These are phyloP conservation scores for Amazona ochrocephala DNA, from an alignment of 2,797 vertebrate species.

Conservation along the genomic window DNA sequence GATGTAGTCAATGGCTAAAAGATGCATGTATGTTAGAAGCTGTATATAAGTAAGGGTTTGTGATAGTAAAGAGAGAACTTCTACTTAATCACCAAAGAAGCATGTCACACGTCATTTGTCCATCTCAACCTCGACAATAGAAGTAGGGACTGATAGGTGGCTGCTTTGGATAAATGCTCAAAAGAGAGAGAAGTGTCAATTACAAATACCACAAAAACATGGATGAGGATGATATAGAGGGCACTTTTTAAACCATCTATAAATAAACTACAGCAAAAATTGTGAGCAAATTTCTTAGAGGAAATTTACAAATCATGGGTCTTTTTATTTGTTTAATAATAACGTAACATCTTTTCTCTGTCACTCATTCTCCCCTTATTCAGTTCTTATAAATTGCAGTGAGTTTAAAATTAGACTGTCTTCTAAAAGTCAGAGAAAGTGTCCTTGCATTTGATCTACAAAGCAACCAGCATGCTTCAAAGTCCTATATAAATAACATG, in stretches of 20 bases:
- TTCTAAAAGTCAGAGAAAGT: conserved; percentile 6
- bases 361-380: not conserved
- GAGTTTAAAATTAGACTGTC: conserved; percentile 29
- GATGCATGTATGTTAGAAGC: no score
- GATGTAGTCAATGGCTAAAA: no score
- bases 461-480: conserved; percentile 6
- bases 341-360: not conserved
- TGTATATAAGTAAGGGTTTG: no score
- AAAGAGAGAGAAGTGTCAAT: not conserved
- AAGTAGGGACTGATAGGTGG: not conserved
- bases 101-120: no score
- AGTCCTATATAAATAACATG: conserved; percentile 22
- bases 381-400: not conserved
- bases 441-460: conserved; percentile 35
- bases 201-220: not conserved
- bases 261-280: not conserved
- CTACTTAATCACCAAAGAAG: no score
- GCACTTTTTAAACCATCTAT: not conserved
- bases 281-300: not conserved
- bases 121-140: no score
- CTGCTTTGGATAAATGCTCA: not conserved
- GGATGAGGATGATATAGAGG: not conserved
- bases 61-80: no score
- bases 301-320: not conserved
- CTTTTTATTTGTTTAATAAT: not conserved